These are phyloP conservation scores for Eristalis arbustorum DNA, from an alignment of 2,888 invertebrate genomes.

Conservation along the genomic window DNA sequence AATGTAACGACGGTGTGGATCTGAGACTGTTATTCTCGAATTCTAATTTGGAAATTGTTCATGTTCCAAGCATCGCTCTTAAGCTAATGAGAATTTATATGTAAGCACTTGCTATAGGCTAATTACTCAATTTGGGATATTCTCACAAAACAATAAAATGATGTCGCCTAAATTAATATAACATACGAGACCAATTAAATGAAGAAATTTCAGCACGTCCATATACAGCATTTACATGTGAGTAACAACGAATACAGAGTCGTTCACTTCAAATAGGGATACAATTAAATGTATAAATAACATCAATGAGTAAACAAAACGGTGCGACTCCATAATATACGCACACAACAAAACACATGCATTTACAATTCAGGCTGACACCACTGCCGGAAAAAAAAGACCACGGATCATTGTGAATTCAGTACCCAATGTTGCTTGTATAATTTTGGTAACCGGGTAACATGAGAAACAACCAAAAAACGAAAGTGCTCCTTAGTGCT, in stretches of 20 bases:
- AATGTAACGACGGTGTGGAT: too few relatives aligned
- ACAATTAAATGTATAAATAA: neutral
- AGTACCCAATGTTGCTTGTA: neutral
- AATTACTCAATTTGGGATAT: too few relatives aligned
- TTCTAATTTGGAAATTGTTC: too few relatives aligned
- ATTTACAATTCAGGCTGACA: neutral
- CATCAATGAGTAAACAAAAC: neutral
- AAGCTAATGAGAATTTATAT: too few relatives aligned
- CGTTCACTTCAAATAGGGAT: neutral
- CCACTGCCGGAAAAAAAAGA: neutral
- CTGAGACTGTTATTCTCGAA: too few relatives aligned
- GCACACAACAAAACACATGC: too few relatives aligned
- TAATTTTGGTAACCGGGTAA: neutral
- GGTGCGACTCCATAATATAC: neutral
- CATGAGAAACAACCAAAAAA: neutral
- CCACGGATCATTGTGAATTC: neutral
- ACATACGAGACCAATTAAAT: neutral
- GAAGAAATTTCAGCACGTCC: neutral
- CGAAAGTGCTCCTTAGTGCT: neutral
- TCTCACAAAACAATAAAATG: too few relatives aligned
- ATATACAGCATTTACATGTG: neutral
- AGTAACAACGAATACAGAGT: neutral
- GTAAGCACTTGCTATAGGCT: too few relatives aligned
- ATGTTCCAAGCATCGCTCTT: too few relatives aligned
- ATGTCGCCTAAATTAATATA: neutral